Conservation (phyloP, 2,888 invertebrate genomes). For the Trissolcus japonicus region DNA sequence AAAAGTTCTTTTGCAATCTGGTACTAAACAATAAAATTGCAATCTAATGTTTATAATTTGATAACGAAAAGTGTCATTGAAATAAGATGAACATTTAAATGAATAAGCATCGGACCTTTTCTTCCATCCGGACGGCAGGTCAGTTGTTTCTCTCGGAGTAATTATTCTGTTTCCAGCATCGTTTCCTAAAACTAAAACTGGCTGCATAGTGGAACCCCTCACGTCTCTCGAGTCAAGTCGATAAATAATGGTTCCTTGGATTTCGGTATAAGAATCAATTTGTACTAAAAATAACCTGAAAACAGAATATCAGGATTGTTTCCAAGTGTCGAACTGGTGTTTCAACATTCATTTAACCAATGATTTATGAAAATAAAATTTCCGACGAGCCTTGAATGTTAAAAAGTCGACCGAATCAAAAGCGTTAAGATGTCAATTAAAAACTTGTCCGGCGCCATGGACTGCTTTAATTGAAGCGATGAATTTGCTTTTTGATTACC, state of each 20-base stretch:
- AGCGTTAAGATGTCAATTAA: no score
- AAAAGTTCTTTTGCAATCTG: no score
- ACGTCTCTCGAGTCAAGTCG: slow-evolving; percentile 42
- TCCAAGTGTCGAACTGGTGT: no score
- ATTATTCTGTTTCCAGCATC: slow-evolving; percentile 60
- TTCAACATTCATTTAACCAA: no score
- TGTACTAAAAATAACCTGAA: slow-evolving; percentile 69
- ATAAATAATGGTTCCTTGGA: slow-evolving; percentile 67
- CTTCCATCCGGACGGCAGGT: slow-evolving; percentile 65
- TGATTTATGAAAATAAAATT: no score
- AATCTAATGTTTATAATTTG: no score
- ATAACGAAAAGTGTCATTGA: no score
- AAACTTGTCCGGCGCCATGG: no score
- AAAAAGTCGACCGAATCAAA: no score
- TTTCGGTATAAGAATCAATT: slow-evolving; percentile 64
- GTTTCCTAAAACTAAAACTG: slow-evolving; percentile 62
- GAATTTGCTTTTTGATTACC: no score
- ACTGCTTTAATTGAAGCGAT: neutral
- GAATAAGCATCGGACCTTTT: slow-evolving; percentile 62
- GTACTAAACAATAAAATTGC: no score
- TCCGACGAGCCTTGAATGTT: no score
- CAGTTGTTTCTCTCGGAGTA: slow-evolving; percentile 53
- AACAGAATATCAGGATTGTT: slow-evolving; percentile 3
- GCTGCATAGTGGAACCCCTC: slow-evolving; percentile 26
- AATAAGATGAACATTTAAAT: neutral